Evolutionary conservation across 2,888 invertebrate genomes (phyloP), one percentile per base, ranked within the genome.

Genomic region (Dicycla oo): DNA sequence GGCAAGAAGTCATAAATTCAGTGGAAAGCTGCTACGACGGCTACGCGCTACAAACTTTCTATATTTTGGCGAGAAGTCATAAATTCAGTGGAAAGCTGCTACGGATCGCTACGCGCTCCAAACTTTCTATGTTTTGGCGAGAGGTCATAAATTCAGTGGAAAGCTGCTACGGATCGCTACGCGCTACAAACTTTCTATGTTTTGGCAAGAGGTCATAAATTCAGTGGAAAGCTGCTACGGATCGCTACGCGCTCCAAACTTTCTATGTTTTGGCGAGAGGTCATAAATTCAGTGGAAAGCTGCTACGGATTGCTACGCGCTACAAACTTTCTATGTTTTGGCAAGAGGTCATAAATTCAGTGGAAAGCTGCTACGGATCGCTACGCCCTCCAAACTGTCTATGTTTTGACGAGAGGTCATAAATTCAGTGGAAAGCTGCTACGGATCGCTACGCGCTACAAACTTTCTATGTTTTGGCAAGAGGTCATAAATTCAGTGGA

Each of bases 191-290:
- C 2, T 40, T 34, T 69, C 2, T 56, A 13, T 40, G 4, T 49
- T 69, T 56, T 23, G 30, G 2, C 40, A 40, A 51, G 3, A 15
- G 43, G 30, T 69, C 34, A 15, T 34, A 7, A 13, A 30, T 43
- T 51, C 8, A 5, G 10, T 18, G 38, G 15, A 53, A 69, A 30
- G 18, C 20, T 38, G 34, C 20, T 47, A n/a, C 34, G 23, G 5
- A 11, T 2, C 2, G 34, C 38, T 38, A 69, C 18, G 69, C 18
- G 45, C 56, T 47, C 43, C 40, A 49, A 43, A 15, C 0, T 8
- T 70, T 40, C 3, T 70, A 23, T 47, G 3, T 47, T 71, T 54
- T 15, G 6, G 11, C 7, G n/a, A 57, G n/a, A n/a, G n/a, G n/a
- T n/a, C n/a, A n/a, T n/a, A n/a, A n/a, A n/a, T n/a, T n/a, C n/a